Percentiles rank a stretch among this genome's conserved stretches.
Evolutionary conservation across 2,797 vertebrate genomes (phyloP).

Genomic region (Artibeus lituratus): DNA sequence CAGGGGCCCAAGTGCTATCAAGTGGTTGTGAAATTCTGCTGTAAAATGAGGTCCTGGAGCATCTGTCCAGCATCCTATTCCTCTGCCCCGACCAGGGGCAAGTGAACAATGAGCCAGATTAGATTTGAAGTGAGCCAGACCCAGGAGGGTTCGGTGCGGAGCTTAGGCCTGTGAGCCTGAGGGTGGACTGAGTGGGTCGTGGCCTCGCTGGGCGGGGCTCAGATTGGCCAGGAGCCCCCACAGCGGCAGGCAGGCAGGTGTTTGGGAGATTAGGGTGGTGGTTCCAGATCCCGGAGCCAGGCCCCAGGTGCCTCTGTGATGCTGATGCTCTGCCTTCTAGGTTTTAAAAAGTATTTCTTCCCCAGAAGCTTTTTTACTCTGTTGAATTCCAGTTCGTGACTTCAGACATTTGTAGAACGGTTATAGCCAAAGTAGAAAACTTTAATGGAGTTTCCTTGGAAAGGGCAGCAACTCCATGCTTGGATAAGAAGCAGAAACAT

Average conservation of each 20-base stretch:
- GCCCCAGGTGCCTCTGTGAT: background rate
- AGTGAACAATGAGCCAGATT: background rate
- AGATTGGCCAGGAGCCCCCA: background rate
- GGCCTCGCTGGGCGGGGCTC: background rate
- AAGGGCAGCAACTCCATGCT: slow-evolving; percentile 40
- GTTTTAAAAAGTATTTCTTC: background rate
- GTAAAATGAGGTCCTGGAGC: slow-evolving; percentile 53
- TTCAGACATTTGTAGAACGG: slow-evolving; percentile 35
- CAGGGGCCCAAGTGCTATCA: slow-evolving; percentile 46
- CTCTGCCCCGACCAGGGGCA: background rate
- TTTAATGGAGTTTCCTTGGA: slow-evolving; percentile 44
- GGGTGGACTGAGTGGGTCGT: background rate
- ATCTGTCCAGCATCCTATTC: background rate
- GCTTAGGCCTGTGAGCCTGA: background rate
- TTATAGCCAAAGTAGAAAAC: slow-evolving; percentile 52
- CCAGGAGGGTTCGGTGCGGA: background rate
- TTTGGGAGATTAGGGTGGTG: background rate
- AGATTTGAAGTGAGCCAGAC: background rate
- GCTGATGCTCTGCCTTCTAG: background rate
- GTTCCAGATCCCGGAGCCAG: background rate
- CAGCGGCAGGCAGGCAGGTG: background rate
- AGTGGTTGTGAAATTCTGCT: slow-evolving; percentile 46
- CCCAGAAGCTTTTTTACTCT: slow-evolving; percentile 34
- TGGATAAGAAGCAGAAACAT: slow-evolving; percentile 42
- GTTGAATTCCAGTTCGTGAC: slow-evolving; percentile 41